These are phyloP conservation scores for Tetranychus urticae DNA, from an alignment of 1,140 invertebrate species.

Conservation along the genomic window DNA sequence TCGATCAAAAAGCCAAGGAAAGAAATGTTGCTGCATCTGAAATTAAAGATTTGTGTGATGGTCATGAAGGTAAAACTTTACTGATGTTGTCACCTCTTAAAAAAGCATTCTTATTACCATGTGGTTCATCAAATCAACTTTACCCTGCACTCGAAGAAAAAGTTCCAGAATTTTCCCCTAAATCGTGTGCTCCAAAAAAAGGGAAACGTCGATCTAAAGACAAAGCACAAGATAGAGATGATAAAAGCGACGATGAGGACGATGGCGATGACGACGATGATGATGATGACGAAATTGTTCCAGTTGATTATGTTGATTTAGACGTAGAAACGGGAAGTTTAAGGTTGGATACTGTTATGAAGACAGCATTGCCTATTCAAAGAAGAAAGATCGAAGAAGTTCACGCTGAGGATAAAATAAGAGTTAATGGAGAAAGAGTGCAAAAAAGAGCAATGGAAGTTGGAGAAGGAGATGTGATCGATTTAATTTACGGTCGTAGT, in stretches of 20 bases:
- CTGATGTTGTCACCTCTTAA: too few species aligned
- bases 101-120: too few species aligned
- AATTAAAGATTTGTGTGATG: too few species aligned
- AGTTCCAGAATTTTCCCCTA: too few species aligned
- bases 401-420: constrained; percentile 31
- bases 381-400: neutral
- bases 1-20: too few species aligned
- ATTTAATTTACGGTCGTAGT: constrained; percentile 31
- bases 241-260: neutral
- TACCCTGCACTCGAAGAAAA: too few species aligned
- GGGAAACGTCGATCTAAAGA: neutral
- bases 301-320: neutral
- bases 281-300: neutral
- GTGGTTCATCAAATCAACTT: too few species aligned
- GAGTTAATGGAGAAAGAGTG: constrained; percentile 36
- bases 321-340: neutral
- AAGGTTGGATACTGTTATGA: neutral
- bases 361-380: neutral
- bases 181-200: too few species aligned
- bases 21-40: too few species aligned
- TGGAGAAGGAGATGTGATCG: constrained; percentile 34
- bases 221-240: neutral
- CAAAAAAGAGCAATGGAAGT: constrained; percentile 34
- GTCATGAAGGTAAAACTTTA: too few species aligned
- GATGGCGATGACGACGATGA: neutral